Conservation (phyloP, 2,888 invertebrate genomes). For the Drosophila pseudotalamancana region DNA sequence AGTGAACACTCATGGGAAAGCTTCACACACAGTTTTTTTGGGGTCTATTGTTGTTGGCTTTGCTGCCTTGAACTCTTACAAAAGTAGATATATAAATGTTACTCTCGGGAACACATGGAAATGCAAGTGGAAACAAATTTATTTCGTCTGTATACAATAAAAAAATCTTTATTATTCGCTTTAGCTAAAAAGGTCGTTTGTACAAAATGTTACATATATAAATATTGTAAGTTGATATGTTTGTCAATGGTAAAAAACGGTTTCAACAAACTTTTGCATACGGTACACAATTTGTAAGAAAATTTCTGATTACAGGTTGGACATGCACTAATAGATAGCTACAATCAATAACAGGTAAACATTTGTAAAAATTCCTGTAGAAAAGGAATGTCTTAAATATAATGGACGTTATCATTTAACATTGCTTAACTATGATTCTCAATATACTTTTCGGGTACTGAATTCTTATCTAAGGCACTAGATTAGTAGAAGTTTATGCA, state of each 20-base stretch:
- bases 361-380: constrained; percentile 8
- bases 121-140: constrained; percentile 21
- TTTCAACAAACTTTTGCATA: constrained; percentile 41
- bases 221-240: constrained; percentile 25
- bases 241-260: constrained; percentile 33
- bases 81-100: constrained; percentile 9
- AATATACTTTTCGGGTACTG: constrained; percentile 4
- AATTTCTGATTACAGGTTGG: constrained; percentile 4
- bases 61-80: constrained; percentile 58
- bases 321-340: constrained; percentile 26
- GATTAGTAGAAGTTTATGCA: constrained; percentile 74
- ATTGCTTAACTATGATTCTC: constrained; percentile 28
- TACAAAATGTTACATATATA: constrained; percentile 62
- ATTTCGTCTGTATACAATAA: constrained; percentile 64
- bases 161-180: constrained; percentile 69
- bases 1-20: constrained; percentile 47
- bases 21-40: constrained; percentile 30
- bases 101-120: too few species aligned
- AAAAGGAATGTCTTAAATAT: constrained; percentile 39
- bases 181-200: constrained; percentile 72
- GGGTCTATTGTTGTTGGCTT: constrained; percentile 30
- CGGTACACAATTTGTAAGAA: constrained; percentile 38
- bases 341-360: constrained; percentile 31
- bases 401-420: constrained; percentile 47
- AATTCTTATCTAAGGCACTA: constrained; percentile 60